Evolutionary conservation across 2,797 vertebrate species (phyloP).

Genomic region (Amblyraja radiata): DNA sequence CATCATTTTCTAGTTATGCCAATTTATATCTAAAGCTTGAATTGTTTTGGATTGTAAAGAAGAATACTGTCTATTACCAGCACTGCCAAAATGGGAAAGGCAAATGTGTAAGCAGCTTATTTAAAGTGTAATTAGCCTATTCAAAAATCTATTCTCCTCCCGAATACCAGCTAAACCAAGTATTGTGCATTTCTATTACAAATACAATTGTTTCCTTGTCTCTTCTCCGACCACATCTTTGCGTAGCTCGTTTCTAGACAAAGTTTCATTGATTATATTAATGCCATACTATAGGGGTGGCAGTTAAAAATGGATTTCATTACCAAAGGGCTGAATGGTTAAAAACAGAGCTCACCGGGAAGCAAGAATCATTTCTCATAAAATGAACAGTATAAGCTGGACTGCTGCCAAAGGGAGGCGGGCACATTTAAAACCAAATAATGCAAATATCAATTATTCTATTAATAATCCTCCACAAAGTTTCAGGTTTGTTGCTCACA

Average conservation of each 20-base stretch:
- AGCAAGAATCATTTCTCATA: neutral
- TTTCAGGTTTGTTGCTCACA: neutral
- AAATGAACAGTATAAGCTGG: neutral
- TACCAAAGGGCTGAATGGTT: neutral
- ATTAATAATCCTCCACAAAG: neutral
- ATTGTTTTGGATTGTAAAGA: neutral
- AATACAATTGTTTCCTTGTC: neutral
- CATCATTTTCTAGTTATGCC: neutral
- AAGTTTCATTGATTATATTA: neutral
- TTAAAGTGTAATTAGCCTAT: neutral
- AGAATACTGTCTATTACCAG: neutral
- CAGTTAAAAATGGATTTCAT: neutral
- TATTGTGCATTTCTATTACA: neutral
- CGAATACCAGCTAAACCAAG: neutral
- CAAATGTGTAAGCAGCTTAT: neutral
- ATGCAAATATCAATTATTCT: neutral
- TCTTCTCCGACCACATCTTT: neutral
- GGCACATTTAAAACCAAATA: neutral
- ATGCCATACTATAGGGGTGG: neutral
- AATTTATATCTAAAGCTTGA: neutral
- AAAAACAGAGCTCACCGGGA: conserved; percentile 1
- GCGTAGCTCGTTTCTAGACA: neutral
- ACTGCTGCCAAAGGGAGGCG: neutral
- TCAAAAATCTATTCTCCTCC: neutral
- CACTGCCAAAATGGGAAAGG: neutral